Base-by-base conservation (phyloP, 2,888 invertebrate species). In the Glaucopsyche alexis region DNA sequence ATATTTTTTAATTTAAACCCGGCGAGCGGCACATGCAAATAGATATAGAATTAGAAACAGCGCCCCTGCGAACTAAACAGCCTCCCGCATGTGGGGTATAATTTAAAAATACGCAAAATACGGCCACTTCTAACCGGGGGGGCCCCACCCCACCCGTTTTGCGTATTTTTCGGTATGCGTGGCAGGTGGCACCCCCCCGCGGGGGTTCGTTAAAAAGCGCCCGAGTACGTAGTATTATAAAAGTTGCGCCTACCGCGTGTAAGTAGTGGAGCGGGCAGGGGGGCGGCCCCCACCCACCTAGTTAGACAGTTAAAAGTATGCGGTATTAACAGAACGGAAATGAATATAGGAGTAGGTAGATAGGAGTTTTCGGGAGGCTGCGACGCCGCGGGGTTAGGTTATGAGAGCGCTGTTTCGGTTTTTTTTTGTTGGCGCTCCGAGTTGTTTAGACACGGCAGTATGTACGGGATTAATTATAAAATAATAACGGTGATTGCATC, bases 261-360 rank as follows among this genome's bases (percentile, higher is more conserved):
- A 93, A 93, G 92, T 93, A 93, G 92, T 92, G 86, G 81, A 87
- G 74, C 72, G 75, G 81, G 83, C 75, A 79, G 78, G 72, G 76
- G 78, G 77, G 81, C 79, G 77, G 72, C 76, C 75, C 76, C 78
- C 78, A 74, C 77, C 82, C 87, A 88, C 91, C 91, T 92, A 93
- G 92, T 93, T 93, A 93, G 92, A 91, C 92, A 92, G 92, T 92
- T 92, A 93, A 93, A 93, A 92, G 92, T 93, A 93, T 93, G 92
- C 92, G 92, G 92, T 91, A 93, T 93, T 92, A 93, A 93, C 92
- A 86, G 87, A 90, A 91, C 92, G 92, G 92, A 93, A 93, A 93
- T 92, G 92, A 93, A 93, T 93, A 90, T 91, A 92, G 90, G 91
- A 87, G 90, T 89, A 88, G 87, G 87, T 86, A 86, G 84, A 74